A percentile compares a stretch with the other conserved stretches of the same genome.
phyloP scores from a whole-genome alignment of 2,888 invertebrate species.

The Harpalus rufipes region DNA sequence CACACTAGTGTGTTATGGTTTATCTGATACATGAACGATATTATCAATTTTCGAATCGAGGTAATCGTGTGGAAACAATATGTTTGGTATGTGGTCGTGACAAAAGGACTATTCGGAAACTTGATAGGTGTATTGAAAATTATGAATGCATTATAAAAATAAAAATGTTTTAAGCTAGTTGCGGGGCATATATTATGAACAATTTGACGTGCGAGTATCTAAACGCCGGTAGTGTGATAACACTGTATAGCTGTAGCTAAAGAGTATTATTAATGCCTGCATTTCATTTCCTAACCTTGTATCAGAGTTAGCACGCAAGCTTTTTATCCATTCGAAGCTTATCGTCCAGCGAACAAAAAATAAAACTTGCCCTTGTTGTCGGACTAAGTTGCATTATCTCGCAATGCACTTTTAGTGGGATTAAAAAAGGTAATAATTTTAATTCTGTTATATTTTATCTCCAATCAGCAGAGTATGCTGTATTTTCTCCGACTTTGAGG shows the following conservation, averaged over 20 bases:
- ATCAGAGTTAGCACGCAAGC: slow-evolving; percentile 44
- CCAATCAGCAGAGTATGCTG: slow-evolving; percentile 30
- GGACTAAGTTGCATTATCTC: slow-evolving; percentile 48
- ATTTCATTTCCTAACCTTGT: slow-evolving; percentile 44
- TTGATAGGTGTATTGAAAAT: background rate
- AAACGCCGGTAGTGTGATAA: slow-evolving; percentile 43
- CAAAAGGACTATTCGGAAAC: no score
- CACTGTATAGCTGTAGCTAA: background rate
- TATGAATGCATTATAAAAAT: slow-evolving; percentile 1
- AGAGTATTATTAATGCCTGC: slow-evolving; percentile 43
- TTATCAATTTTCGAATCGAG: no score
- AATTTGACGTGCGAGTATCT: slow-evolving; percentile 26
- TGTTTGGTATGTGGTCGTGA: no score
- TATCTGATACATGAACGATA: no score
- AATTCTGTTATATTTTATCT: slow-evolving; percentile 47
- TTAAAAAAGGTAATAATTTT: slow-evolving; percentile 51
- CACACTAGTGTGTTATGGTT: no score
- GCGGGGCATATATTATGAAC: slow-evolving; percentile 11
- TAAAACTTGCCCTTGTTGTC: slow-evolving; percentile 14
- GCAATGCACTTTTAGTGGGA: slow-evolving; percentile 42
- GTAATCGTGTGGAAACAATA: no score
- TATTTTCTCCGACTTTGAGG: slow-evolving; percentile 10
- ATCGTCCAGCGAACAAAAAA: slow-evolving; percentile 20
- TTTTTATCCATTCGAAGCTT: slow-evolving; percentile 38
- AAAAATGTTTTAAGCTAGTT: slow-evolving; percentile 11